Conservation (phyloP, 2,113 vertebrate species). For the Nothoprocta perdicaria region DNA sequence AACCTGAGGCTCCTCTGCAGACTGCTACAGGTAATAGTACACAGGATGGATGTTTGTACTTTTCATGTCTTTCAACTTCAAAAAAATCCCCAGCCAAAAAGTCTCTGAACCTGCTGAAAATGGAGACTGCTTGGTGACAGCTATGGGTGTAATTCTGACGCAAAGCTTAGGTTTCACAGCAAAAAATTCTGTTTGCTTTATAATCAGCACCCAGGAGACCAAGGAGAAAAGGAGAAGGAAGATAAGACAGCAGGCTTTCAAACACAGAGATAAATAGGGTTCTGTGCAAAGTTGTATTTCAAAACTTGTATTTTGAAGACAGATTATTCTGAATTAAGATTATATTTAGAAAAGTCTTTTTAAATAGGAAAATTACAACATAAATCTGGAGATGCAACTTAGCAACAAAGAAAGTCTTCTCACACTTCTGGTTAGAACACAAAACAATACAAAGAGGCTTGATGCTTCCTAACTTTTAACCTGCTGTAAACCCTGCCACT, state of each 20-base stretch:
- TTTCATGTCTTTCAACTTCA: neutral
- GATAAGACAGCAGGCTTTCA: neutral
- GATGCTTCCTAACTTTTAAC: neutral
- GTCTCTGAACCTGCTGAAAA: neutral
- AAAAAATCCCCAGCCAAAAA: neutral
- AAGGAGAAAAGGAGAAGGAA: neutral
- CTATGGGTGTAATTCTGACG: neutral
- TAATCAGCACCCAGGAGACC: neutral
- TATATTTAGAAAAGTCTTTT: neutral
- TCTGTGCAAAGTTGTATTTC: neutral
- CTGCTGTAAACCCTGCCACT: neutral
- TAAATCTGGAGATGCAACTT: constrained; percentile 9
- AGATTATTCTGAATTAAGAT: neutral
- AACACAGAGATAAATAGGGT: neutral
- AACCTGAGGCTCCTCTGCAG: neutral
- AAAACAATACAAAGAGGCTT: neutral
- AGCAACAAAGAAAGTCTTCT: neutral
- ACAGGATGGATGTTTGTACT: neutral
- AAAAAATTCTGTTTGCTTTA: neutral
- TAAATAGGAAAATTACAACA: constrained; percentile 21
- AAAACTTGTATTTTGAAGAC: constrained; percentile 12
- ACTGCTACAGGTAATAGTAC: neutral
- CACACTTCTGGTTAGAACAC: neutral
- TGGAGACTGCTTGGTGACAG: neutral
- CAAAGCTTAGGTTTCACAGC: neutral